These are phyloP conservation scores for Geotrupes spiniger DNA, from an alignment of 2,888 invertebrate species.

Conservation along the genomic window DNA sequence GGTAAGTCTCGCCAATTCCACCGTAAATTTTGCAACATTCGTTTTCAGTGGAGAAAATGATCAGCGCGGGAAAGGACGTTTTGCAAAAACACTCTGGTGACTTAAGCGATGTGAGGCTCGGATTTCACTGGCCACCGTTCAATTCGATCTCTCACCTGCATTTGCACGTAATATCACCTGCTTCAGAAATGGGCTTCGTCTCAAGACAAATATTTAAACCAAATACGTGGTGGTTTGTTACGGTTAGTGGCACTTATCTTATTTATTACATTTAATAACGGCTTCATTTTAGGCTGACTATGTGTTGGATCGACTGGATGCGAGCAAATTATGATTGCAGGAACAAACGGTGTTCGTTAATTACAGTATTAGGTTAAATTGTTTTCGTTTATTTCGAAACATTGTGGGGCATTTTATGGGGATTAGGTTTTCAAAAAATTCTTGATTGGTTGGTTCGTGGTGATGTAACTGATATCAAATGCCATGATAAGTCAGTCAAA, in stretches of 20 bases:
- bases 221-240: slow-evolving; percentile 79
- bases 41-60: slow-evolving; percentile 65
- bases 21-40: slow-evolving; percentile 11
- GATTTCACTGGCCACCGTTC: slow-evolving; percentile 93
- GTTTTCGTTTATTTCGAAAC: too few species aligned
- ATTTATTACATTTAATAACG: neutral
- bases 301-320: slow-evolving; percentile 10
- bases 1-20: slow-evolving; percentile 55
- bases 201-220: slow-evolving; percentile 66
- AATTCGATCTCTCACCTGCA: slow-evolving; percentile 79
- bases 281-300: slow-evolving; percentile 16
- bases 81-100: slow-evolving; percentile 53
- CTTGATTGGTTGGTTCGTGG: too few species aligned
- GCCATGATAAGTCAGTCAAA: too few species aligned
- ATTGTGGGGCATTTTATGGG: too few species aligned
- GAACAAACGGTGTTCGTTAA: too few species aligned
- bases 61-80: slow-evolving; percentile 55
- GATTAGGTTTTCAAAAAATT: too few species aligned
- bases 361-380: too few species aligned
- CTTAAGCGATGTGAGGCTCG: slow-evolving; percentile 54
- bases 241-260: slow-evolving; percentile 53
- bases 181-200: slow-evolving; percentile 67
- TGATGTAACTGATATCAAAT: too few species aligned
- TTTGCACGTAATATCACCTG: slow-evolving; percentile 81
- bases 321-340: neutral